Base-by-base conservation (phyloP, 1,140 invertebrate genomes). In the Orius insidiosus region DNA sequence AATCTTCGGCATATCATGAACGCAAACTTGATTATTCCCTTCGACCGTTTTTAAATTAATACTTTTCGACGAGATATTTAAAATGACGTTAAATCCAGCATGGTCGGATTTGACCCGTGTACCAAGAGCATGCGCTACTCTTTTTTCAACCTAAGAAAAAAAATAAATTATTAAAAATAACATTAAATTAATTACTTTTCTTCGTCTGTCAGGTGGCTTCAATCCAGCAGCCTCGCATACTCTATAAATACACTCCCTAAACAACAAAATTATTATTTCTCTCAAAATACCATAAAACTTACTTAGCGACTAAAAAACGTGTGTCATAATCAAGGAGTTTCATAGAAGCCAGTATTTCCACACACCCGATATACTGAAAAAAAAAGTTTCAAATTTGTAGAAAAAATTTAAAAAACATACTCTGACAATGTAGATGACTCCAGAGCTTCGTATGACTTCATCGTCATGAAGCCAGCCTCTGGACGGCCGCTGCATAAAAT, bases 311-410 rank as follows among this genome's bases (percentile, higher is more conserved):
- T 60, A 79, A 76, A 50, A 90, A 94, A 65, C 93, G 76, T 41
- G 89, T 94, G 58, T 94, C 87, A 72, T 95, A 96, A 67, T 96
- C 89, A 55, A 98, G 69, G 58, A 79, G 82, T 67, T 93, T 95
- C 92, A 97, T 97, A n/a, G 90, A 96, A 39, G 87, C 90, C 57
- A 88, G 80, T 19, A 98, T 84, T 68, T 94, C 86, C 54, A 96
- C 66, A 61, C 86, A 94, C 19, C 92, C 93, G 64, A 95, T 88
- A 59, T 96, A 97, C 82, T 94, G 68, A 30, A 78, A 74, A 55
- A 58, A 55, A 55, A 48, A 61, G 39, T 9, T 33, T 24, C n/a
- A n/a, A n/a, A n/a, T 46, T 38, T 14, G 45, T 11, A 7, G 11
- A 14, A 41, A 50, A n/a, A n/a, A n/a, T n/a, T n/a, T n/a, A n/a